These are phyloP conservation scores for Ornithoptera alexandrae DNA, from an alignment of 2,888 invertebrate species.

Conservation along the genomic window DNA sequence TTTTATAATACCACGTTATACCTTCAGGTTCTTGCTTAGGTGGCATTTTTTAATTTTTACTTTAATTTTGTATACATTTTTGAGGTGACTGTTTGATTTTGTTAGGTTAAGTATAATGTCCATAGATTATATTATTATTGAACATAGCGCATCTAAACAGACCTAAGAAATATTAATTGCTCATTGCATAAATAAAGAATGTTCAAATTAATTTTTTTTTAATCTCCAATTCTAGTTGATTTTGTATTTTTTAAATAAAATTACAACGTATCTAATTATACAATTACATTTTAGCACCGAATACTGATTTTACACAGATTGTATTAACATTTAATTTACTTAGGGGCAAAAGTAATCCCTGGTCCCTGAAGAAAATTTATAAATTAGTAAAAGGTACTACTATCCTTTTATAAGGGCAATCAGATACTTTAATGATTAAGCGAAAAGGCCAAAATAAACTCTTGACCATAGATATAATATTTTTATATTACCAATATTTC, in stretches of 20 bases:
- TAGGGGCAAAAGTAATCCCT: no score
- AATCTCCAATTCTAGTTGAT: no score
- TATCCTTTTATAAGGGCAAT: no score
- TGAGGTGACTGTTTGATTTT: neutral
- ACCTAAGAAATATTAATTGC: neutral
- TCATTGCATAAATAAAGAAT: neutral
- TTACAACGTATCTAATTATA: no score
- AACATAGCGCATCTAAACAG: neutral
- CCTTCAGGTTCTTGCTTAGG: constrained; percentile 1
- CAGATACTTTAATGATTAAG: no score
- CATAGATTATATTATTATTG: neutral
- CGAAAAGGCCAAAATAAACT: neutral
- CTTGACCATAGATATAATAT: neutral
- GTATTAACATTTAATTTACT: no score
- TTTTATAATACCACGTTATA: neutral
- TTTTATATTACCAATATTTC: neutral
- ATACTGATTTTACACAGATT: no score
- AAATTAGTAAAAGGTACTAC: no score
- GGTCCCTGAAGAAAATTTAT: no score
- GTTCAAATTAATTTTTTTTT: no score
- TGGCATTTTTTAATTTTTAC: neutral
- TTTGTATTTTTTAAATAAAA: no score
- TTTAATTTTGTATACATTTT: neutral
- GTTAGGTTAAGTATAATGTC: neutral
- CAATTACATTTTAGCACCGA: no score